A percentile compares a stretch with the other conserved stretches of the same genome.
These are phyloP conservation scores for Trematomus bernacchii DNA, from an alignment of 2,797 vertebrate genomes.

Conservation along the genomic window DNA sequence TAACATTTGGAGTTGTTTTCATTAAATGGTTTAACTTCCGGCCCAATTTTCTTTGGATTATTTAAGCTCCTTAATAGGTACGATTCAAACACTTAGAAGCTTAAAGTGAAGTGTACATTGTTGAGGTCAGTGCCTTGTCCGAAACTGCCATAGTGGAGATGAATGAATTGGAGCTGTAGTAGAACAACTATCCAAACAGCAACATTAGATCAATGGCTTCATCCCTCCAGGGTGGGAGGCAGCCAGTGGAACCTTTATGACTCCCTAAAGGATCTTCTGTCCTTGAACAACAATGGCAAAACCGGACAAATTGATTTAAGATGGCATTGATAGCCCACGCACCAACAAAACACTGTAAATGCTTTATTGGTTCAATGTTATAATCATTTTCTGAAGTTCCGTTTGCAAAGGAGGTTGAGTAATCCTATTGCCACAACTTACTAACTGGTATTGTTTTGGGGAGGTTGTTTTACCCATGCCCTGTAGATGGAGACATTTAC, in stretches of 20 bases:
- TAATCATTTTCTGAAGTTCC: conserved; percentile 3
- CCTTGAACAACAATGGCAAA: conserved; percentile 62
- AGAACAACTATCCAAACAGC: conserved; percentile 15
- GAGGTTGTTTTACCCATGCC: neutral
- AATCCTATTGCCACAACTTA: neutral
- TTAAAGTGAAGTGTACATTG: too few species aligned
- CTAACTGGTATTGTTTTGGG: neutral
- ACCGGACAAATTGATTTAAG: conserved; percentile 59
- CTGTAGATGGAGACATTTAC: conserved; percentile 48
- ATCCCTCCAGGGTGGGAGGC: conserved; percentile 30
- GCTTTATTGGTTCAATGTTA: conserved; percentile 6
- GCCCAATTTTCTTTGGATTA: too few species aligned
- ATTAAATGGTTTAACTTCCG: too few species aligned
- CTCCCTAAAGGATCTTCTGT: conserved; percentile 52
- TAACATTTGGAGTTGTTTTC: too few species aligned
- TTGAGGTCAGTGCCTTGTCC: too few species aligned
- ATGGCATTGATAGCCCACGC: conserved; percentile 41
- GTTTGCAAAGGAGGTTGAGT: conserved; percentile 14
- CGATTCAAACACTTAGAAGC: too few species aligned
- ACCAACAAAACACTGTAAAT: neutral
- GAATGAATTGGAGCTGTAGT: neutral
- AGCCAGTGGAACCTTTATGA: conserved; percentile 39
- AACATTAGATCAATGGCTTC: conserved; percentile 51
- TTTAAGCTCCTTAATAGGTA: too few species aligned
- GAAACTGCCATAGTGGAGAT: neutral